Base-by-base conservation (phyloP, 2,113 vertebrate genomes). In the Catharus fuscescens region DNA sequence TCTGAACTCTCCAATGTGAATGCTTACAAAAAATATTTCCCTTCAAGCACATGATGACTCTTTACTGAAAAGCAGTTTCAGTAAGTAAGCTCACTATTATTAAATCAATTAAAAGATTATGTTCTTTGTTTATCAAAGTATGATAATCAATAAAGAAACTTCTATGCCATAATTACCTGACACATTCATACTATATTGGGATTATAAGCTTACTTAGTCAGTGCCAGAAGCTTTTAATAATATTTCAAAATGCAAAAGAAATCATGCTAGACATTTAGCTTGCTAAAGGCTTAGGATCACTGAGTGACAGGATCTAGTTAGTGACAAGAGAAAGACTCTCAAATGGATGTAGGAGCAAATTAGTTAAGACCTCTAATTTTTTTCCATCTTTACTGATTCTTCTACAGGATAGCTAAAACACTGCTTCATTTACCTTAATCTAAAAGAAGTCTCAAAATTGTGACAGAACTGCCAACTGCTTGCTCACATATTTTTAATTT, bases 1-100 rank as follows among this genome's bases (percentile, higher is more conserved):
- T 14, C 21, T 66, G 28, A 81, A 92, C 47, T 42, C 21, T 57
- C 47, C 38, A 66, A 13, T 28, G 25, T 2, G 0, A 65, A 57
- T 0, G 0, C 16, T 59, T 17, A 44, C 14, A 34, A 78, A 57
- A 62, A 26, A 47, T 1, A 23, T 5, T 52, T 77, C 26, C 60
- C 24, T 24, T 67, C 52, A 73, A 77, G 54, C 26, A 80, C 32
- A 62, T 8, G 8, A 40, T 60, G 40, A 14, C 14, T 76, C 66
- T 80, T 67, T 60, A 86, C 23, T 20, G 10, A 61, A 85, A 72
- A 69, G 29, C 12, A 60, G 24, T 34, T 94, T 65, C 74, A 54
- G 29, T 45, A 72, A 29, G 48, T 80, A 88, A 86, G 28, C 3
- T 26, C 62, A 32, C 34, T 64, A 45, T 23, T 31, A 20, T 42